Base-by-base conservation (phyloP, 1,140 invertebrate species). In the Diachasma alloeum region DNA sequence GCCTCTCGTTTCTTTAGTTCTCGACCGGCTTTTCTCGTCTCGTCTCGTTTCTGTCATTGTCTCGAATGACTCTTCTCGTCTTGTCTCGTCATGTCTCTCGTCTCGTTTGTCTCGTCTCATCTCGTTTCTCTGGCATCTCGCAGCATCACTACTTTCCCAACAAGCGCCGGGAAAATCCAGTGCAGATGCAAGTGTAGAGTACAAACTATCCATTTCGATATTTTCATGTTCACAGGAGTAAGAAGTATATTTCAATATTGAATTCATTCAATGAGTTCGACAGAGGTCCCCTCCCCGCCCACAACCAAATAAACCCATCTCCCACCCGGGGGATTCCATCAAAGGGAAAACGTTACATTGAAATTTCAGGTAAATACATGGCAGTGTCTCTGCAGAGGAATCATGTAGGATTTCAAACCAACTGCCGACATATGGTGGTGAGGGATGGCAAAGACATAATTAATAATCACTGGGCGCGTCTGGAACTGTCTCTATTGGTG, bases 361-460 rank as follows among this genome's bases (percentile, higher is more conserved):
- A 63, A 31, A 26, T 63, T 26, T 6, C 15, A 24, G 59, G 59
- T 63, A 63, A 63, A 63, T 63, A 63, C 59, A 31, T 15, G 24
- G 48, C 48, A 53, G n/a, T 53, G n/a, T 53, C 15, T 53, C 48
- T 17, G 48, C 48, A 63, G 59, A 63, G 19, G 11, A 63, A 63
- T 63, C 59, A 63, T 63, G 59, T 19, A 31, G 59, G 24, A 31
- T 26, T 63, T 63, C 59, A 15, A 26, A 26, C 24, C 24, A 26
- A 63, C 19, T 63, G 24, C 24, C 53, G 24, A 63, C 59, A 63
- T 24, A 63, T 63, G 59, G 59, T 26, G 19, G 59, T 26, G 59
- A 63, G 59, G 15, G 59, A 63, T 63, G 59, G 59, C 59, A 63
- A 63, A 63, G 59, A 63, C 24, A 63, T 63, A 63, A 63, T 63